A percentile compares a stretch with the other conserved stretches of the same genome.
Evolutionary conservation across 2,113 vertebrate species (phyloP).

Genomic region (Gobio gobio): DNA sequence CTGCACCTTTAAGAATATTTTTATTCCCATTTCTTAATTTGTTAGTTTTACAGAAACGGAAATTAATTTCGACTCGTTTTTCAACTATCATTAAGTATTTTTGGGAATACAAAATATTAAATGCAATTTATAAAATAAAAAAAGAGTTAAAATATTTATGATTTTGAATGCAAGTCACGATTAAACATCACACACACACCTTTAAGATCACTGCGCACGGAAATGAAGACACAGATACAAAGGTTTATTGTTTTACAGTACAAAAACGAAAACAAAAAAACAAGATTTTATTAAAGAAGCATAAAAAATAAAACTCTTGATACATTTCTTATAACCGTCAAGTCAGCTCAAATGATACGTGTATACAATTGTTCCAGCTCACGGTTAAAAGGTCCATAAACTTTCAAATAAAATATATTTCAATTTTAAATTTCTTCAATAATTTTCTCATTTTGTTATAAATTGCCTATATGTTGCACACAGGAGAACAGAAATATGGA

Average conservation of each 20-base stretch:
- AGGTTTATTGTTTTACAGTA: slow-evolving; percentile 76
- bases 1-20: too few species aligned
- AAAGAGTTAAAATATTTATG: too few species aligned
- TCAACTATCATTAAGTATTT: too few species aligned
- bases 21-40: too few species aligned
- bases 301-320: slow-evolving; percentile 99
- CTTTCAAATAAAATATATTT: slow-evolving; percentile 98
- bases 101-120: too few species aligned
- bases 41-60: too few species aligned
- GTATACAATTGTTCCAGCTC: slow-evolving; percentile 92
- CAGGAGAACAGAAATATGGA: slow-evolving; percentile 74
- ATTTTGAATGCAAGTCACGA: too few species aligned
- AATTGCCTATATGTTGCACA: slow-evolving; percentile 93
- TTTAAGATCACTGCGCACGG: not conserved
- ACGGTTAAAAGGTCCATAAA: slow-evolving; percentile 94
- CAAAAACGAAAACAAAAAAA: slow-evolving; percentile 80
- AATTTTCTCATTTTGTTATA: slow-evolving; percentile 92
- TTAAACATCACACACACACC: too few species aligned
- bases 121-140: too few species aligned
- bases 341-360: slow-evolving; percentile 89
- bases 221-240: slow-evolving; percentile 52
- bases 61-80: too few species aligned
- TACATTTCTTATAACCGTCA: slow-evolving; percentile 95
- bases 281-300: slow-evolving; percentile 97
- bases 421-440: slow-evolving; percentile 91